Percentiles rank a stretch among this genome's conserved stretches.
Evolutionary conservation across 1,140 invertebrate genomes (phyloP).

Genomic region (Zaprionus lachaisei): DNA sequence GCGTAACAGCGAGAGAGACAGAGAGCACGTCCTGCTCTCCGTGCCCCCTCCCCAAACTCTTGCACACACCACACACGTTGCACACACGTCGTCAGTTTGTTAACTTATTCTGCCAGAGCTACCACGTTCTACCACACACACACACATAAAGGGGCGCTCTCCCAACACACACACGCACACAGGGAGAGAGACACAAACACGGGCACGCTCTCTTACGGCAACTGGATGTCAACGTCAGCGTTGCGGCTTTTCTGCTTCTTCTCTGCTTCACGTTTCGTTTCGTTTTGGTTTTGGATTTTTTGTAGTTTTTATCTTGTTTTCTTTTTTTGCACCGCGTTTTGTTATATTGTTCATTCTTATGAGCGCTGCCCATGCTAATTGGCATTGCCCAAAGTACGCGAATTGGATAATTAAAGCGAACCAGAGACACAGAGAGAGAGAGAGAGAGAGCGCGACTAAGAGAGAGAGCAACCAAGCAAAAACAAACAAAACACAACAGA

Average conservation of each 20-base stretch:
- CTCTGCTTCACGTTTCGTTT: slow-evolving; percentile 35
- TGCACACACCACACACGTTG: slow-evolving; percentile 22
- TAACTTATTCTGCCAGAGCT: slow-evolving; percentile 62
- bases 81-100: slow-evolving; percentile 72
- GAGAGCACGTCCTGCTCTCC: slow-evolving; percentile 35
- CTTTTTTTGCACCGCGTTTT: neutral
- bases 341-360: slow-evolving; percentile 2
- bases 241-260: slow-evolving; percentile 78
- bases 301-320: slow-evolving; percentile 53
- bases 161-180: slow-evolving; percentile 20
- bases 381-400: slow-evolving; percentile 53
- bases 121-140: slow-evolving; percentile 63
- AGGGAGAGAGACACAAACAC: slow-evolving; percentile 1
- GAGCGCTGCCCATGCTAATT: slow-evolving; percentile 54
- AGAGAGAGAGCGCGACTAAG: neutral
- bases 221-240: slow-evolving; percentile 62
- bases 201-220: slow-evolving; percentile 9
- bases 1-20: slow-evolving; percentile 9
- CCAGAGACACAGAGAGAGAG: neutral
- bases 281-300: slow-evolving; percentile 35
- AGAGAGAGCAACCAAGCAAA: slow-evolving; percentile 10
- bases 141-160: slow-evolving; percentile 19
- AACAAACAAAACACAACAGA: slow-evolving; percentile 32
- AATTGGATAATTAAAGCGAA: slow-evolving; percentile 26
- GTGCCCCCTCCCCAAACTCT: slow-evolving; percentile 16